Base-by-base conservation (phyloP, 2,888 invertebrate genomes). In the Eilema sororculum region DNA sequence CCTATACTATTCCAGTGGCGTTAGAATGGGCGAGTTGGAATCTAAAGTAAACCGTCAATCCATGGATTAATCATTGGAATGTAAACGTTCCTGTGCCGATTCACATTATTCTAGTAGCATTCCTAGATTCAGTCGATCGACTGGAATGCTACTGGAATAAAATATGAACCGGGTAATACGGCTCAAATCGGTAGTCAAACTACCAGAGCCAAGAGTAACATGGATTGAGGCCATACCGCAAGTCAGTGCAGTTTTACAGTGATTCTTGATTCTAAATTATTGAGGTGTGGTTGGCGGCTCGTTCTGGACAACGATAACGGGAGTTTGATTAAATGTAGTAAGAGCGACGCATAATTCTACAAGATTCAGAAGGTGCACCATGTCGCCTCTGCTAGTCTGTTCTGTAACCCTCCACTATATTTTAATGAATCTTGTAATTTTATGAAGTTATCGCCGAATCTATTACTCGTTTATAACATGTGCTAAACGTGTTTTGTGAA, bases 401-500 rank as follows among this genome's bases (percentile, higher is more conserved):
- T 46, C 25, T 28, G n/a, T 6, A 56, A 65, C 52, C 30, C 52
- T 22, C 64, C 46, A 16, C 64, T 65, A 30, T 30, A 22, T 3
- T 28, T 28, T 16, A 13, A 46, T 66, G 22, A 28, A 46, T 59
- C 77, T 77, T 81, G 83, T 81, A 71, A 30, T 56, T 78, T 69
- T 83, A 74, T 74, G 79, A 75, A 75, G 52, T 72, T 73, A 57
- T 71, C 33, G 67, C 56, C 60, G 71, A 75, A 65, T 73, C 46
- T 65, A 28, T 37, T 30, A 46, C 66, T 76, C 72, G 71, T 72
- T 69, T 77, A 66, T 73, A 68, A 76, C 75, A 69, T 76, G 71
- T 69, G 69, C 62, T 71, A 67, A 74, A 67, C 68, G 60, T 65
- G 20, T 64, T 59, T 58, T 63, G 33, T 20, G 22, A 24, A 56